A percentile compares a stretch with the other conserved stretches of the same genome.
These are phyloP conservation scores for Toxotes jaculatrix DNA, from an alignment of 2,113 vertebrate genomes.

Conservation along the genomic window DNA sequence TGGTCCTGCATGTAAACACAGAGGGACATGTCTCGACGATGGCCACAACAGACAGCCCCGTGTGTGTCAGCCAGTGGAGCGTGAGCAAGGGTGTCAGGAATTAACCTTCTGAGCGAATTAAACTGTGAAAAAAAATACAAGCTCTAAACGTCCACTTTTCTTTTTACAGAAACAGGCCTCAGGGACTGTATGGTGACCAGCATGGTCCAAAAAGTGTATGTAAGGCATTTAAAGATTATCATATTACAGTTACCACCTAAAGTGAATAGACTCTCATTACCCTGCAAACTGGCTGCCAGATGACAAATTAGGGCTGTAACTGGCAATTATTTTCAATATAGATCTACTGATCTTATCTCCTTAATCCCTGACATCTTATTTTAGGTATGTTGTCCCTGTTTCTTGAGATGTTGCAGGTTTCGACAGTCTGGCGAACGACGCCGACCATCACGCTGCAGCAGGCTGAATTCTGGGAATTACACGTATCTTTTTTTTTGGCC, in stretches of 20 bases:
- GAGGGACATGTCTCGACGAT: constrained; percentile 26
- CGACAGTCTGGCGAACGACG: not conserved
- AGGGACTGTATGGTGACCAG: not conserved
- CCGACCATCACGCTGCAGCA: not conserved
- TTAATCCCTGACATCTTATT: not conserved
- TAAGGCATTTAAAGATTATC: not conserved
- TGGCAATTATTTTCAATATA: not conserved
- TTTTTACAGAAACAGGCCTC: not conserved
- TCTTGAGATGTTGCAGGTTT: not conserved
- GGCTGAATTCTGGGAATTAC: constrained; percentile 20
- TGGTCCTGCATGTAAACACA: constrained; percentile 53
- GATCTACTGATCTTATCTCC: not conserved
- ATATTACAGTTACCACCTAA: not conserved
- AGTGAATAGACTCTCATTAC: no score
- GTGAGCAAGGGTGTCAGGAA: not conserved
- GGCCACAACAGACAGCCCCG: constrained; percentile 6
- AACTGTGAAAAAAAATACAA: not conserved
- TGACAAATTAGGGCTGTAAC: not conserved
- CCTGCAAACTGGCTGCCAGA: no score
- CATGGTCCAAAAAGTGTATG: not conserved
- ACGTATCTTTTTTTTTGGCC: constrained; percentile 5
- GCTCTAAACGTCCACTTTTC: no score
- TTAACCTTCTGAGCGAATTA: not conserved
- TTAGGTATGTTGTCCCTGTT: not conserved
- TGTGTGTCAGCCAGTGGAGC: not conserved